A percentile compares a stretch with the other conserved stretches of the same genome.
Conservation (phyloP, 2,888 invertebrate species). For the Tachina lurida region DNA sequence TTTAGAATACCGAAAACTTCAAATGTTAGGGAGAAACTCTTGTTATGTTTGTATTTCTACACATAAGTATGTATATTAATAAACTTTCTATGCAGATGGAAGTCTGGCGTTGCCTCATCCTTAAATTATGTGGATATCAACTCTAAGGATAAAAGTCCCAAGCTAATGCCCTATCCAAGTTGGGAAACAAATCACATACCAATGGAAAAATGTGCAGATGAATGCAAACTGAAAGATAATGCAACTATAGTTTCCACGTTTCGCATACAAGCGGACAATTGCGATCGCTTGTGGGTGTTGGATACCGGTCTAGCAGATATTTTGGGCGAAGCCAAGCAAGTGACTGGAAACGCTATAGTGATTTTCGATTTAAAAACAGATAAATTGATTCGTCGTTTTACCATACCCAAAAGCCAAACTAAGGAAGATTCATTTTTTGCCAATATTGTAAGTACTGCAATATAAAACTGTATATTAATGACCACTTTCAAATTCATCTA, state of each 20-base stretch:
- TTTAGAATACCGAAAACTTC: too few relatives aligned
- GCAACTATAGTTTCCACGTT: conserved; percentile 89
- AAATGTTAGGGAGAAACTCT: too few relatives aligned
- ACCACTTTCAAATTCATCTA: neutral
- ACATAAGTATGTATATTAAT: neutral
- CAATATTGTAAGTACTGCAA: conserved; percentile 86
- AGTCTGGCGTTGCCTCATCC: conserved; percentile 88
- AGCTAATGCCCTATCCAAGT: conserved; percentile 89
- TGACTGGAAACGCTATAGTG: conserved; percentile 86
- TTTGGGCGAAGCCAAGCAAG: conserved; percentile 86
- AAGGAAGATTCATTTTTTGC: conserved; percentile 91
- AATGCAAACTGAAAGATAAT: conserved; percentile 84
- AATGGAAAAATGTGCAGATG: conserved; percentile 78
- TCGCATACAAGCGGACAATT: conserved; percentile 88
- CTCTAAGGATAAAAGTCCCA: conserved; percentile 87
- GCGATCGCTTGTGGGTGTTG: conserved; percentile 92
- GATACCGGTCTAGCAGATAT: conserved; percentile 91
- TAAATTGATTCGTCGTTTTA: conserved; percentile 87
- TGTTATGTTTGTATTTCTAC: neutral
- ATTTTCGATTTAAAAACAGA: conserved; percentile 90
- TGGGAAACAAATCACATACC: conserved; percentile 91
- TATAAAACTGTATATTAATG: neutral
- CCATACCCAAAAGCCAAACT: conserved; percentile 87
- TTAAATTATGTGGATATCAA: conserved; percentile 86
- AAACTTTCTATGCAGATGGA: conserved; percentile 84